Percentiles rank a stretch among this genome's conserved stretches.
Conservation (phyloP, 2,888 invertebrate species). For the Zele albiditarsus region DNA sequence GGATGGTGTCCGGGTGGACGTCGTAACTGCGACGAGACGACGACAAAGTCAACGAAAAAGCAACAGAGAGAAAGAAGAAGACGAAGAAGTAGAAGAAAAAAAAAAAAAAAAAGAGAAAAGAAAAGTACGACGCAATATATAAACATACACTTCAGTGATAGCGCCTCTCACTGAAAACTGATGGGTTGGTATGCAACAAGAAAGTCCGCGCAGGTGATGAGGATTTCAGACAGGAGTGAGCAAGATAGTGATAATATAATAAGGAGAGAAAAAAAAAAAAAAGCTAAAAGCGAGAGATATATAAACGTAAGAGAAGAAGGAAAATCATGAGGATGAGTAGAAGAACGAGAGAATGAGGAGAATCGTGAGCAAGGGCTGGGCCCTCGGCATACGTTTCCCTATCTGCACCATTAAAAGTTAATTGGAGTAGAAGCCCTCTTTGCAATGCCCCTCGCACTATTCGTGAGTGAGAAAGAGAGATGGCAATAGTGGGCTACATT, state of each 20-base stretch:
- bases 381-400: conserved; percentile 64
- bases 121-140: conserved; percentile 26
- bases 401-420: conserved; percentile 68
- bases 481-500: conserved; percentile 29
- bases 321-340: conserved; percentile 30
- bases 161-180: background rate
- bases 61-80: conserved; percentile 27
- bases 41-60: conserved; percentile 39
- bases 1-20: conserved; percentile 38
- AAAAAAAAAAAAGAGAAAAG: conserved; percentile 37
- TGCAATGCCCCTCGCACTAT: conserved; percentile 48
- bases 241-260: conserved; percentile 23
- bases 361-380: conserved; percentile 47
- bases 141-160: background rate
- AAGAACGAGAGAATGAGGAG: conserved; percentile 31
- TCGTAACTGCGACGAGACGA: conserved; percentile 30
- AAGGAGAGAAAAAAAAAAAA: conserved; percentile 1
- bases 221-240: background rate
- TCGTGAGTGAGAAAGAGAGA: conserved; percentile 47
- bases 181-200: conserved; percentile 13
- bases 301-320: conserved; percentile 21
- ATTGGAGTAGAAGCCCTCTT: conserved; percentile 65
- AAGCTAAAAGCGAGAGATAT: conserved; percentile 23
- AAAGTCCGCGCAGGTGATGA: background rate
- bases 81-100: conserved; percentile 35